These are phyloP conservation scores for Daphoenositta chrysoptera DNA, from an alignment of 2,113 vertebrate genomes.

Conservation along the genomic window DNA sequence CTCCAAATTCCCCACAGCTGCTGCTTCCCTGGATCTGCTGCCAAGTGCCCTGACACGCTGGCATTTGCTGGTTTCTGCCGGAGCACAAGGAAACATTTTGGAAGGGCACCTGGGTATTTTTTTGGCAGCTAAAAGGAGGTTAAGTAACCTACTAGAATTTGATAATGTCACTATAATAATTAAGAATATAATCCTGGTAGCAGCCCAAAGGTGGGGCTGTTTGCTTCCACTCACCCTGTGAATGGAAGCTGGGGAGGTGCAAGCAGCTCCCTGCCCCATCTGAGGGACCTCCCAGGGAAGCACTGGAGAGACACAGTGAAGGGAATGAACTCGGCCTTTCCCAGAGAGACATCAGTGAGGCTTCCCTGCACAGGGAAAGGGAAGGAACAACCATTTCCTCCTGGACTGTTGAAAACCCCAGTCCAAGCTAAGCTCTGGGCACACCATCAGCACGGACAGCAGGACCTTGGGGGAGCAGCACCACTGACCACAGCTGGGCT, in stretches of 20 bases:
- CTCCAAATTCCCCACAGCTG: neutral
- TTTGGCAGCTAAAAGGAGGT: neutral
- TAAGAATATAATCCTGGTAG: neutral
- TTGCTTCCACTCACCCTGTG: neutral
- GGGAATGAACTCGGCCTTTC: constrained; percentile 62
- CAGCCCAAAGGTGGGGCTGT: neutral
- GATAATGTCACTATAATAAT: neutral
- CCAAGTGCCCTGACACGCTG: neutral
- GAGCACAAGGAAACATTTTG: neutral
- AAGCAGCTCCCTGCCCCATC: neutral
- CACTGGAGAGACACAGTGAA: constrained; percentile 4
- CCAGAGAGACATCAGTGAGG: constrained; percentile 64
- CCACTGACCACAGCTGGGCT: neutral
- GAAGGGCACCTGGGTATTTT: neutral
- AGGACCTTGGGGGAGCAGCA: neutral
- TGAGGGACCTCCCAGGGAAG: constrained; percentile 52
- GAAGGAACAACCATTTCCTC: neutral
- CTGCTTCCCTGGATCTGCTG: neutral
- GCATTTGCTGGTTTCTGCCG: neutral
- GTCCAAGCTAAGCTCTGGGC: neutral
- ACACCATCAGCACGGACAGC: neutral
- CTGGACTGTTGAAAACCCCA: neutral
- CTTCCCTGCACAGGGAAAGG: constrained; percentile 31
- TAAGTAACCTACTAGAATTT: neutral
- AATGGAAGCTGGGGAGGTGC: neutral